These are phyloP conservation scores for Tetropium fuscum DNA, from an alignment of 2,888 invertebrate genomes.

Conservation along the genomic window DNA sequence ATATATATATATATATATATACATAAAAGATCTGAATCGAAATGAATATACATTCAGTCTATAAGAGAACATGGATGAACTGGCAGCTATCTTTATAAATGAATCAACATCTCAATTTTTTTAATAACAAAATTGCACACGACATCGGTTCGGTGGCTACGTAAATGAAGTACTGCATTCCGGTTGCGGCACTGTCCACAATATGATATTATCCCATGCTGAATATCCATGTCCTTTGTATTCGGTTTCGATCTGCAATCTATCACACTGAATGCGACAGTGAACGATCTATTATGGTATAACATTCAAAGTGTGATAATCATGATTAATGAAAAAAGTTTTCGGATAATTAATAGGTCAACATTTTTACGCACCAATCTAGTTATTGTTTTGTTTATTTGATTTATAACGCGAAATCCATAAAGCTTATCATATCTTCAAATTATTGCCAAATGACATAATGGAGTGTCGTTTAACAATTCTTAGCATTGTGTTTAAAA, in stretches of 20 bases:
- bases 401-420: neutral
- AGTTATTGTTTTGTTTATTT: neutral
- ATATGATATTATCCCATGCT: slow-evolving; percentile 1
- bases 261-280: slow-evolving; percentile 15
- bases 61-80: too few species aligned
- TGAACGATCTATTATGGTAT: slow-evolving; percentile 11
- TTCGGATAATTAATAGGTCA: slow-evolving; percentile 6
- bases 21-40: too few species aligned
- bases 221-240: slow-evolving; percentile 5
- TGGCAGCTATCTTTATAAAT: too few species aligned
- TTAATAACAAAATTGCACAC: neutral
- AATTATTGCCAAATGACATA: too few species aligned
- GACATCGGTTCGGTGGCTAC: slow-evolving; percentile 1
- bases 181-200: neutral
- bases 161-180: neutral
- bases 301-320: slow-evolving; percentile 16
- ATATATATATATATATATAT: too few species aligned
- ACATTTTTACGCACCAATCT: neutral
- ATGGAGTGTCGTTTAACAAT: too few species aligned
- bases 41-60: too few species aligned
- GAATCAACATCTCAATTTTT: neutral
- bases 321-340: slow-evolving; percentile 17
- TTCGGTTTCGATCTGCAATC: slow-evolving; percentile 14
- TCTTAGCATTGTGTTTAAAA: too few species aligned
- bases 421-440: too few species aligned